Conservation (phyloP, 2,113 vertebrate genomes). For the Henicopernis longicauda region DNA sequence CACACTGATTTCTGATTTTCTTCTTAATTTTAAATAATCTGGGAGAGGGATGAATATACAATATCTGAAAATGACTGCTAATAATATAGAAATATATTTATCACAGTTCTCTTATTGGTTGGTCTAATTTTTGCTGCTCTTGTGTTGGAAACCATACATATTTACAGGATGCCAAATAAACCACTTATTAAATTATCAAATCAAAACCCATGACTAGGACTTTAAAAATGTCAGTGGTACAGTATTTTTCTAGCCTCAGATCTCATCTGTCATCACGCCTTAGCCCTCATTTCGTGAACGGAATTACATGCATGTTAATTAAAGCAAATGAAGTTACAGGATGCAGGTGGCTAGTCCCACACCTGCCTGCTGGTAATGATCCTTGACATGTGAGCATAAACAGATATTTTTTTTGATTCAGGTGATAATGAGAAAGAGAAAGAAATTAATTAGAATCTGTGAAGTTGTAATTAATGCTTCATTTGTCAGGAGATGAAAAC, state of each 20-base stretch:
- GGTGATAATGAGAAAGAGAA: neutral
- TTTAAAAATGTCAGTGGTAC: neutral
- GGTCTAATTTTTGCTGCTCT: neutral
- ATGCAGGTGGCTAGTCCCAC: neutral
- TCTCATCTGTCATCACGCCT: neutral
- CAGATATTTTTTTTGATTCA: neutral
- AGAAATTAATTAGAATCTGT: neutral
- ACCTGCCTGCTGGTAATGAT: neutral
- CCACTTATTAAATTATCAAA: neutral
- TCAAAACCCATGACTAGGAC: neutral
- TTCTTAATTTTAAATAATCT: conserved; percentile 8
- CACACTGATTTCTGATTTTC: neutral
- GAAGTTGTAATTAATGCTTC: neutral
- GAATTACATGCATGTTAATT: neutral
- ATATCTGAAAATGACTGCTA: neutral
- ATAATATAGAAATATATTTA: neutral
- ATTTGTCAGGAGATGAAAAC: neutral
- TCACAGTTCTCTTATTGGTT: neutral
- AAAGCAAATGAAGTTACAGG: neutral
- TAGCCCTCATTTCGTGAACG: neutral
- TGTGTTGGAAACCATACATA: neutral
- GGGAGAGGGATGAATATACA: neutral
- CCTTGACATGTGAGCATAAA: neutral
- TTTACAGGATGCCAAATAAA: neutral
- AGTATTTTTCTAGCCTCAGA: neutral